Evolutionary conservation across 2,113 vertebrate species (phyloP).

Genomic region (Athene noctua): DNA sequence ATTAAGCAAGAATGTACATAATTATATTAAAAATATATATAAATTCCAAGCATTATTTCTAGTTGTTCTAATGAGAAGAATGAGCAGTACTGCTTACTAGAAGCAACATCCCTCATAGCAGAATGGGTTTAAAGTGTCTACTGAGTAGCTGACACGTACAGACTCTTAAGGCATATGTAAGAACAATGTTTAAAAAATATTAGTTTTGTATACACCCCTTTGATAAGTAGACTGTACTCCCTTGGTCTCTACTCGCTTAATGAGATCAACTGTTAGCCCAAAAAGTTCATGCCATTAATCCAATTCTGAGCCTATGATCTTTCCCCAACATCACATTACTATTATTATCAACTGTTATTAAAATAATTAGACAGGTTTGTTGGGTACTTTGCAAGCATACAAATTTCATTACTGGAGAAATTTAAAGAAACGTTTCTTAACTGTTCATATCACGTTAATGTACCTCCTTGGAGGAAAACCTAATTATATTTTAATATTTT

Average conservation of each 20-base stretch:
- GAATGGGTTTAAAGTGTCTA: background rate
- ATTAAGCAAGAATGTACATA: background rate
- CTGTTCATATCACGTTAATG: background rate
- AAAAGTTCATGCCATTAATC: background rate
- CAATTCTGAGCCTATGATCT: background rate
- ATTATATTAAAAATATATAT: too few relatives aligned
- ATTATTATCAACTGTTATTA: background rate
- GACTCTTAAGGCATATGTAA: background rate
- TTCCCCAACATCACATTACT: background rate
- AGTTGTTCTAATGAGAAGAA: background rate
- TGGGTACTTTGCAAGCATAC: background rate
- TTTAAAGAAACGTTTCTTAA: background rate
- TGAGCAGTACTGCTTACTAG: background rate
- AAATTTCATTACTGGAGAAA: background rate
- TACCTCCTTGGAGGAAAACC: background rate
- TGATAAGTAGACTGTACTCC: background rate
- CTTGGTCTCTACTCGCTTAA: background rate
- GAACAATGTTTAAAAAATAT: background rate
- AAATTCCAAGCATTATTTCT: background rate
- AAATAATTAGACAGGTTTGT: background rate
- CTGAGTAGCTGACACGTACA: background rate
- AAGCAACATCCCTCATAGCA: fast-evolving
- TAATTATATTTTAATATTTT: background rate
- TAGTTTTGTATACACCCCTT: background rate
- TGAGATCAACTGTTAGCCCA: background rate